Base-by-base conservation (phyloP, 2,113 vertebrate species). In the Beaufortia kweichowensis region DNA sequence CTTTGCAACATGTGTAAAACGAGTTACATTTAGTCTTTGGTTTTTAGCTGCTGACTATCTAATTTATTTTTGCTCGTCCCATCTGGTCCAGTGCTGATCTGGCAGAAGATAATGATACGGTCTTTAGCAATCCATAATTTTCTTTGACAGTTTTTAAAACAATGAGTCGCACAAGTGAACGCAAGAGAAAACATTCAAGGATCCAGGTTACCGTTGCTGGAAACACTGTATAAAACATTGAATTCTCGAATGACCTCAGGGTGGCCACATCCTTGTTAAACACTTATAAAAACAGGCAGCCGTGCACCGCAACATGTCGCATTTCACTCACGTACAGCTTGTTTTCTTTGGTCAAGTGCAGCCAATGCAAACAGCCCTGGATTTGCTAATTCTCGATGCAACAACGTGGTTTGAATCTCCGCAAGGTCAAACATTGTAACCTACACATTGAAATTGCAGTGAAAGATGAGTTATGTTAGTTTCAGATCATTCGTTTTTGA, bases 281-380 rank as follows among this genome's bases (percentile, higher is more conserved):
- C 43, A 46, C 53, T 41, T 57, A 68, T 46, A 75, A 35, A 65
- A 75, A 59, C 63, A 78, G 46, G 33, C 68, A 23, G 24, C 72
- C 50, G 56, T 69, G 46, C 11, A 75, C 69, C 80, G 46, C 80
- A 69, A 41, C 65, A 59, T 71, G 77, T 82, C 64, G 63, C 55
- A 35, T 61, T 35, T 77, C 43, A 46, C 59, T 79, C 48, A 41
- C 31, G 19, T 61, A 23, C 39, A 41, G 23, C 21, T 10, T 68
- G 64, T 68, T 79, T 80, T 84, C 79, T 71, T 39, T 79, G 70
- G 61, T 85, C 35, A 46, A 82, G 70, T 46, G 23, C 15, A 33
- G 85, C 85, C 87, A 87, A 67, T 77, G 77, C 81, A 80, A 90
- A 88, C 78, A 81, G 79, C 65, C 78, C 61, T 84, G 84, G 79